These are phyloP conservation scores for Bombus vancouverensis DNA, from an alignment of 1,140 invertebrate species.

Conservation along the genomic window DNA sequence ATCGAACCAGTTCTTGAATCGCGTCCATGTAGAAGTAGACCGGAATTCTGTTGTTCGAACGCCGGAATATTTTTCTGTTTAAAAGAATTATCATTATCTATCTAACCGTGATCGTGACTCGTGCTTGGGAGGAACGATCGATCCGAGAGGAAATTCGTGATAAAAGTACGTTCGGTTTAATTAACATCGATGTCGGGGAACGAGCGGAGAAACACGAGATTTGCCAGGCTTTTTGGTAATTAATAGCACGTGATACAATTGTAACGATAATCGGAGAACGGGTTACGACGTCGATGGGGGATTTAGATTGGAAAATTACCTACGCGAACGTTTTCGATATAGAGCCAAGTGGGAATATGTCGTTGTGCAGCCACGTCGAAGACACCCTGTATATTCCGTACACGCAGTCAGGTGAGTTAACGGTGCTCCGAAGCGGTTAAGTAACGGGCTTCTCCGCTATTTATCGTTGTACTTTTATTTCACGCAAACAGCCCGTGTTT, in stretches of 20 bases:
- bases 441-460: constrained; percentile 79
- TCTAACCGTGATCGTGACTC: no score
- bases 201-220: neutral
- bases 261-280: neutral
- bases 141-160: neutral
- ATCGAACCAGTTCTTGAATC: constrained; percentile 24
- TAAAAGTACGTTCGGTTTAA: neutral
- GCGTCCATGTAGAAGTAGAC: neutral
- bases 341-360: constrained; percentile 28
- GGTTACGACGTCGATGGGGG: neutral
- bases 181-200: neutral
- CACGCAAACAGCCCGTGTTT: constrained; percentile 63
- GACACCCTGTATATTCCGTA: constrained; percentile 77
- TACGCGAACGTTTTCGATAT: no score
- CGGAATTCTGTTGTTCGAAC: neutral
- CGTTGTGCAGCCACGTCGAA: constrained; percentile 51
- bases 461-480: constrained; percentile 70
- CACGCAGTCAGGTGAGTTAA: constrained; percentile 81
- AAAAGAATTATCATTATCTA: neutral
- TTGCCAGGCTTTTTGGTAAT: neutral
- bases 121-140: neutral
- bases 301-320: neutral
- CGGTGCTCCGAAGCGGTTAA: constrained; percentile 81
- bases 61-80: neutral
- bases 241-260: neutral